Percentiles rank a stretch among this genome's conserved stretches.
Conservation (phyloP, 2,888 invertebrate species). For the Aphidoletes aphidimyza region DNA sequence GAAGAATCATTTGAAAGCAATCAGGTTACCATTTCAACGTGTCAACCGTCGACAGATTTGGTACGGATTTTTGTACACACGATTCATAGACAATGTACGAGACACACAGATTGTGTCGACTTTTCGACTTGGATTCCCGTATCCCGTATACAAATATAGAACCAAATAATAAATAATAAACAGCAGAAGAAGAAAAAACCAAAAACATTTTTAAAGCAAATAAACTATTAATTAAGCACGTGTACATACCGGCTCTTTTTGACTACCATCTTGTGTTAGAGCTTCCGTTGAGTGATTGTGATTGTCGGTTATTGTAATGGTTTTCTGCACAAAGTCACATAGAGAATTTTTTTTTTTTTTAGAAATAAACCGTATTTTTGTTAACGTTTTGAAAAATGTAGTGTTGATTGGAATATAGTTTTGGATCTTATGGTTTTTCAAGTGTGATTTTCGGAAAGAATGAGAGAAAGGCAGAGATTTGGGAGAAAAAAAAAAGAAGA, state of each 20-base stretch:
- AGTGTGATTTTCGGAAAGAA: too few species aligned
- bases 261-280: slow-evolving; percentile 78
- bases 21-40: slow-evolving; percentile 40
- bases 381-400: too few species aligned
- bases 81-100: too few species aligned
- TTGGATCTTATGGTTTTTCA: not conserved
- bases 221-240: slow-evolving; percentile 24
- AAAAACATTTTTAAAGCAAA: not conserved
- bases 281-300: slow-evolving; percentile 78
- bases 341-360: not conserved
- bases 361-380: not conserved
- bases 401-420: too few species aligned
- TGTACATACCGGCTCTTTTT: slow-evolving; percentile 78
- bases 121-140: too few species aligned
- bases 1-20: not conserved
- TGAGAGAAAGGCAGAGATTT: too few species aligned
- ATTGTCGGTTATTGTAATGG: slow-evolving; percentile 50
- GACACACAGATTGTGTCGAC: too few species aligned
- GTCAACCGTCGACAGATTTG: not conserved
- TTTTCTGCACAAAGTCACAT: slow-evolving; percentile 21
- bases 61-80: too few species aligned
- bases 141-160: too few species aligned
- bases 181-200: not conserved
- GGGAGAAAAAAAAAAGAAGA: not conserved
- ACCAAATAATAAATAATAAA: not conserved